Evolutionary conservation across 2,113 vertebrate species (phyloP).

Genomic region (Tychaedon coryphoeus): DNA sequence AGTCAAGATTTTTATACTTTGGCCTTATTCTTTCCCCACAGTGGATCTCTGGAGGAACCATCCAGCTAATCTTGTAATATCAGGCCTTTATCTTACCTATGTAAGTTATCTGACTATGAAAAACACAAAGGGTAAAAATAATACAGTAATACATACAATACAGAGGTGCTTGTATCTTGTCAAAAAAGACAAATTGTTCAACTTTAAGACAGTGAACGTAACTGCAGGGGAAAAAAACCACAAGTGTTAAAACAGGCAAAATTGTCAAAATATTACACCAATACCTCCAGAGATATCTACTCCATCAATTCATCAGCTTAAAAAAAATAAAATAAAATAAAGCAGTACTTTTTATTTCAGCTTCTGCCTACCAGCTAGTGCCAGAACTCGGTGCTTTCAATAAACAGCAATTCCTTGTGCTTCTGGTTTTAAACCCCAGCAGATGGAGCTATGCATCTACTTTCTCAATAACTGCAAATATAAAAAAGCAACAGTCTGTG

Average conservation of each 20-base stretch:
- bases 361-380: background rate
- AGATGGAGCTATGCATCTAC: conserved; percentile 39
- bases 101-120: background rate
- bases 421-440: background rate
- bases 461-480: background rate
- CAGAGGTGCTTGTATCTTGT: background rate
- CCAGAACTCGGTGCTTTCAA: accelerated
- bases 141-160: background rate
- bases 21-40: background rate
- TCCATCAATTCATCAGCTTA: background rate
- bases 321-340: background rate
- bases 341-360: background rate
- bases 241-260: background rate
- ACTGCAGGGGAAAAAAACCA: accelerated
- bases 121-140: background rate
- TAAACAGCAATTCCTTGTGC: background rate
- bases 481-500: background rate
- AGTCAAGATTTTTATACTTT: background rate
- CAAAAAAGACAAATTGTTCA: background rate
- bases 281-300: background rate
- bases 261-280: background rate
- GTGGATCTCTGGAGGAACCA: background rate
- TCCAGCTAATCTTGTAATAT: background rate
- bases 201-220: background rate
- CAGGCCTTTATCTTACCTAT: background rate